Conservation (phyloP, 2,888 invertebrate genomes). For the Labia minor region DNA sequence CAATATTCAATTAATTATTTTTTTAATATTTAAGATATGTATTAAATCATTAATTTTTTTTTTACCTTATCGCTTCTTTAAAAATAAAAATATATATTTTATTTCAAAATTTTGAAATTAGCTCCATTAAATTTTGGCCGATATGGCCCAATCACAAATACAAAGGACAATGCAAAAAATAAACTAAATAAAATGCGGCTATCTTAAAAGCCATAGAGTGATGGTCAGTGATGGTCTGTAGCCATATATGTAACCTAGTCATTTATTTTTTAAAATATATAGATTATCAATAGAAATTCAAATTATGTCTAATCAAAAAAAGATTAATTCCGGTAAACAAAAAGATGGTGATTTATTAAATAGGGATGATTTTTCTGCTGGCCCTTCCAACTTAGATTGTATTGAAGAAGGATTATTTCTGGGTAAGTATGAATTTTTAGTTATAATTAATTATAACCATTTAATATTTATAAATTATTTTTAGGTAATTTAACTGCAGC, state of each 20-base stretch:
- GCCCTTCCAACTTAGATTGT: constrained; percentile 46
- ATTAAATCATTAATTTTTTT: too few species aligned
- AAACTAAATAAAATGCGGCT: not conserved
- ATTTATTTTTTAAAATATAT: not conserved
- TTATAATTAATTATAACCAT: not conserved
- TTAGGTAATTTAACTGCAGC: constrained; percentile 72
- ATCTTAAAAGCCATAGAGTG: too few species aligned
- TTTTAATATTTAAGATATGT: too few species aligned
- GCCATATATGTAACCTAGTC: not conserved
- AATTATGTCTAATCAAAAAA: not conserved
- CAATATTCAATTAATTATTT: too few species aligned
- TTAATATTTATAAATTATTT: constrained; percentile 26
- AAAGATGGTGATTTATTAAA: constrained; percentile 20
- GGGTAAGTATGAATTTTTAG: constrained; percentile 30
- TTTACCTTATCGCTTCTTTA: too few species aligned
- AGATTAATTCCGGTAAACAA: constrained; percentile 18
- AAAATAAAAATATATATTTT: too few species aligned
- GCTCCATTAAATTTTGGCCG: too few species aligned
- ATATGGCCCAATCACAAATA: too few species aligned
- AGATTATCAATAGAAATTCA: too few species aligned
- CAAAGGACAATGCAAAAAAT: too few species aligned
- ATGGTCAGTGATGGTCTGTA: too few species aligned
- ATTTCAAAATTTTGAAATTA: too few species aligned
- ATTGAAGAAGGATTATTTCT: constrained; percentile 47
- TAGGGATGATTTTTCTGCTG: constrained; percentile 42